These are phyloP conservation scores for Nasonia longicornis DNA, from an alignment of 1,140 invertebrate genomes.

Conservation along the genomic window DNA sequence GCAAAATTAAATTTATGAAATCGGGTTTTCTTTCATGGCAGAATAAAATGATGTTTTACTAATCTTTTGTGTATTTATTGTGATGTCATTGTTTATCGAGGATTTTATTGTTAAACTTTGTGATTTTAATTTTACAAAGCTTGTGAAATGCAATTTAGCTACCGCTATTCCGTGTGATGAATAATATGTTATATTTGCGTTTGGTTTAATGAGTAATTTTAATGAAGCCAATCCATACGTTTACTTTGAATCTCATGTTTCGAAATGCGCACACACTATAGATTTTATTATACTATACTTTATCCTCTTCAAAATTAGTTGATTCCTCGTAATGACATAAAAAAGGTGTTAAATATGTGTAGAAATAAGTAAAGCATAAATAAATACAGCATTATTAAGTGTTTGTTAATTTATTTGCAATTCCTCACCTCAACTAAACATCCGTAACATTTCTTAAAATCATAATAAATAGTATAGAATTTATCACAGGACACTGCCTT, in stretches of 20 bases:
- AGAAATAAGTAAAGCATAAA: not conserved
- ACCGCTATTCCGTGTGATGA: not conserved
- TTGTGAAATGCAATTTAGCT: no score
- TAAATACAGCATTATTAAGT: not conserved
- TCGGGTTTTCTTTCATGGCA: not conserved
- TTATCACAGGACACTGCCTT: no score
- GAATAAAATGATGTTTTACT: not conserved
- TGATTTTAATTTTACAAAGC: not conserved
- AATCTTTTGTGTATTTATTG: constrained; percentile 1
- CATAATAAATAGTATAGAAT: no score
- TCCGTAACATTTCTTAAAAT: no score
- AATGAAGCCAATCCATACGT: not conserved
- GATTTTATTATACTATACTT: not conserved
- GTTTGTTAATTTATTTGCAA: not conserved
- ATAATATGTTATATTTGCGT: not conserved
- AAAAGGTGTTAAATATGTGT: not conserved
- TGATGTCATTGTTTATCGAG: not conserved
- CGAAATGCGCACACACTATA: not conserved
- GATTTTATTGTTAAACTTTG: not conserved
- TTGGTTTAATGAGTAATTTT: not conserved
- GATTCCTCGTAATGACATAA: not conserved
- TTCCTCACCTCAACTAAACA: no score
- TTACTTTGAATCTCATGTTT: not conserved
- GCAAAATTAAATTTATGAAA: not conserved
- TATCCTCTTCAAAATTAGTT: not conserved